Conservation (phyloP, 2,888 invertebrate genomes). For the Pilophorus perplexus region DNA sequence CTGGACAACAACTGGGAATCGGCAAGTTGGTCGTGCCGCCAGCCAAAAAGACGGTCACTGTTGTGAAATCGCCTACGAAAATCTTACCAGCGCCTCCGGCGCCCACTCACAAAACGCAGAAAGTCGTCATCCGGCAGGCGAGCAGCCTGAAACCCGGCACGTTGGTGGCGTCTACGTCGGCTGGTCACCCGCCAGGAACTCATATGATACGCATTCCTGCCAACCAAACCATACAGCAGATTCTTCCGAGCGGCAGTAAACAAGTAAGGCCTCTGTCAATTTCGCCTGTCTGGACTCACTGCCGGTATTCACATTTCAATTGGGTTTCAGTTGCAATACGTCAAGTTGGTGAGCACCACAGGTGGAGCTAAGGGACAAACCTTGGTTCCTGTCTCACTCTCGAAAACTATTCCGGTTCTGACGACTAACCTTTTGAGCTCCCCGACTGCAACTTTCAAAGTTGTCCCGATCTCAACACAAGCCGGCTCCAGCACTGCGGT, state of each 20-base stretch:
- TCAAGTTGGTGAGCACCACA: constrained; percentile 65
- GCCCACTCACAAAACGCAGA: constrained; percentile 53
- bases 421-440: constrained; percentile 46
- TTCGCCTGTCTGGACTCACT: too few species aligned
- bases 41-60: constrained; percentile 54
- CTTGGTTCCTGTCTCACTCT: constrained; percentile 47
- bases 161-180: constrained; percentile 49
- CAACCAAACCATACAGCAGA: constrained; percentile 60
- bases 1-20: constrained; percentile 46
- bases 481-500: constrained; percentile 1
- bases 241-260: constrained; percentile 45
- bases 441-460: constrained; percentile 38
- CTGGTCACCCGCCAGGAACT: constrained; percentile 50
- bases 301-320: too few species aligned
- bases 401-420: constrained; percentile 53
- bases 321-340: constrained; percentile 64
- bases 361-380: constrained; percentile 53
- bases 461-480: constrained; percentile 40
- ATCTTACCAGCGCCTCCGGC: constrained; percentile 62
- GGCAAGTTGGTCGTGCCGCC: constrained; percentile 55
- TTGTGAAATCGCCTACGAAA: constrained; percentile 68
- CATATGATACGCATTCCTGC: constrained; percentile 57
- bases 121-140: constrained; percentile 58
- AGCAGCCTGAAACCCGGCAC: constrained; percentile 45
- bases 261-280: constrained; percentile 46